Base-by-base conservation (phyloP, 2,888 invertebrate genomes). In the Nephrotoma flavescens region DNA sequence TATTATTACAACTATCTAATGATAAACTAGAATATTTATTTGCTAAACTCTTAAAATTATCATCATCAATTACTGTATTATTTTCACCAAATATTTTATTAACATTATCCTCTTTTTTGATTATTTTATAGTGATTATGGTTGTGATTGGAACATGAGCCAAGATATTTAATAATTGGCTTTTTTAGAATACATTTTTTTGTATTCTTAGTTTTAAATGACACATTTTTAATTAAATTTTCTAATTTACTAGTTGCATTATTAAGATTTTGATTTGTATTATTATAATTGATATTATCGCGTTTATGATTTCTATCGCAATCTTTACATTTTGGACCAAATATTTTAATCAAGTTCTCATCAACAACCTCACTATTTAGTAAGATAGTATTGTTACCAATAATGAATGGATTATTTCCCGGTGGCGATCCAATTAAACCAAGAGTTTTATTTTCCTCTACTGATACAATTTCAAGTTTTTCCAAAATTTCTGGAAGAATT, bases 381-480 rank as follows among this genome's bases (percentile, higher is more conserved):
- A 15, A 15, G 5, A 15, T 6, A 31, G 7, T 71, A 31, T 71
- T 71, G 71, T 71, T 31, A 42, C 9, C 15, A 31, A 71, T 71
- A 71, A 71, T 31, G 31, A 71, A 71, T 42, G 31, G 47, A 45
- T 86, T 41, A 57, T 85, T 42, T 52, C 85, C 41, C 12, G 41
- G 42, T 87, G 15, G 41, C 44, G 44, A 45, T 12, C 19, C 12
- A 6, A n/a, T 42, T 42, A 19, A 85, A 11, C 31, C 31, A 9
- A 31, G 19, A 31, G 7, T 3, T 9, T 85, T 44, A 85, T 44
- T 85, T 12, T 44, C 42, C 11, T 0, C 6, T 71, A 9, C 31
- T 71, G 93, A 92, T 88, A 93, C 93, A 89, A 94, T 94, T 91
- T 94, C 93, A 88, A 94, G 90, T 89, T 92, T 93, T 88, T 92